These are phyloP conservation scores for Heliconius melpomene DNA, from an alignment of 1,140 invertebrate genomes.

Conservation along the genomic window DNA sequence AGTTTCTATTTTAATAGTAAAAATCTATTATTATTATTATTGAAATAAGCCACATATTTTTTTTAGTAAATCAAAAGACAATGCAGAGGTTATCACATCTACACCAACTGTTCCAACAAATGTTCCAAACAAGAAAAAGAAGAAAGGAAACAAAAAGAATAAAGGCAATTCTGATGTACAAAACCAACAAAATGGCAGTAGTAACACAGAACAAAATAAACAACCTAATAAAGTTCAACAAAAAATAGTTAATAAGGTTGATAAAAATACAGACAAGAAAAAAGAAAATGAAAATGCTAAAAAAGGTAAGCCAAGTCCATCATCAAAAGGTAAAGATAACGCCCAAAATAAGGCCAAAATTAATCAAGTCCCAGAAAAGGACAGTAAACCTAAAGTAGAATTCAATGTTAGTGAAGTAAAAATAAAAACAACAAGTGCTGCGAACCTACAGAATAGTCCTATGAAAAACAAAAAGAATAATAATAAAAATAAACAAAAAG, in stretches of 20 bases:
- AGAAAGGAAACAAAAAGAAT: background rate
- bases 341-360: background rate
- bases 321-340: background rate
- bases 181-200: background rate
- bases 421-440: background rate
- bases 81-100: background rate
- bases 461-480: constrained; percentile 40
- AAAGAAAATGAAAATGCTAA: constrained; percentile 1
- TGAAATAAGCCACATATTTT: background rate
- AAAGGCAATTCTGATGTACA: background rate
- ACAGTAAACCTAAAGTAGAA: background rate
- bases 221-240: constrained; percentile 29
- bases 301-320: background rate
- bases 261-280: background rate
- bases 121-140: background rate
- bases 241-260: constrained; percentile 24
- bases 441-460: constrained; percentile 13
- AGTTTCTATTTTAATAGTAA: no score
- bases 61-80: constrained; percentile 19
- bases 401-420: background rate
- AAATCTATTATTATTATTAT: background rate
- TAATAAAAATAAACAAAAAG: constrained; percentile 28
- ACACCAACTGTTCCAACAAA: background rate
- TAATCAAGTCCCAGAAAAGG: background rate
- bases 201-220: constrained; percentile 19